Evolutionary conservation across 2,797 vertebrate species (phyloP), one percentile per base, ranked within the genome.

Genomic region (Lepidocolaptes lacrymiger): DNA sequence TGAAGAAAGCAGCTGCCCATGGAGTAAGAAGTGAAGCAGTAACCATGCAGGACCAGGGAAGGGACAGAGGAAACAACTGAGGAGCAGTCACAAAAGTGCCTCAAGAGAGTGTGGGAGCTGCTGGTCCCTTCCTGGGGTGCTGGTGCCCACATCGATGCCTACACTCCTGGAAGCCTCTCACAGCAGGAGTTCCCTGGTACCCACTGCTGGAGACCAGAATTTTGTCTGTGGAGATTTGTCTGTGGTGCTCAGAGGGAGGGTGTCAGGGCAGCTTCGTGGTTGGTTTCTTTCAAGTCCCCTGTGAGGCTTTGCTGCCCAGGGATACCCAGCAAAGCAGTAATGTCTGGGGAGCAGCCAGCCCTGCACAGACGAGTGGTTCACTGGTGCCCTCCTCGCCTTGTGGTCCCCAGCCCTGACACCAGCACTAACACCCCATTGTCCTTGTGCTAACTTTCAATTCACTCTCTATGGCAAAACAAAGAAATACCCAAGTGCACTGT

Each of bases 111-210:
- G 20, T 19, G 12, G 8, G 26, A 73, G 9, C 9, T 1, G 5
- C 8, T 1, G 8, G 9, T 3, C 4, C 21, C 20, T 78, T 46
- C 30, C 0, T 21, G 0, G 0, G 9, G 10, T 58, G 39, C 37
- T 5, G 0, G 0, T 64, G 24, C 18, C 30, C 22, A 18, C 23
- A 7, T 20, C 3, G 8, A 66, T 20, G 16, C 21, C 24, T 48
- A 10, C 0, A 0, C 5, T 55, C 23, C 54, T 73, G 5, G 18
- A 39, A 18, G 3, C 3, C 9, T 4, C 27, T 52, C 4, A 1
- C 21, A 68, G 6, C n/a, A 14, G 18, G 9, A 4, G 18, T 54
- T 12, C 26, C 52, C 27, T 59, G 13, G 24, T 68, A 7, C 8
- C 18, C 1, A 1, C 27, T 23, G 12, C 46, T 41, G 27, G 30